A percentile compares a stretch with the other conserved stretches of the same genome.
phyloP scores from a whole-genome alignment of 2,888 invertebrate genomes.

The Saturnia japonica region DNA sequence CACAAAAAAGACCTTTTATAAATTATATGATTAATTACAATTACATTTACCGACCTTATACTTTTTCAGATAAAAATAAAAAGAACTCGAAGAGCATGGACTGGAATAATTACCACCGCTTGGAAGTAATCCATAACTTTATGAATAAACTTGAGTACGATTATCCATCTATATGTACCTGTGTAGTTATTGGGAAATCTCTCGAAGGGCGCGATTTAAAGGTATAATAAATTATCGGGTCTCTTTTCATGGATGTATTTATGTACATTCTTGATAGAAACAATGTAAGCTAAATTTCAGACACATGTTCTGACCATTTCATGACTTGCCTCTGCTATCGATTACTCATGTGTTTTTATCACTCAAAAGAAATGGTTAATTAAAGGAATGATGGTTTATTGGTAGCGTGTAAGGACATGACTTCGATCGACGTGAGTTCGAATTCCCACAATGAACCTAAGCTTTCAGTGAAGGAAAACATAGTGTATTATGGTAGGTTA shows the following conservation, averaged over 20 bases:
- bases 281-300: too few species aligned
- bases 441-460: too few species aligned
- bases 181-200: conserved; percentile 60
- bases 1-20: too few species aligned
- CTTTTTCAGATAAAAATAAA: not conserved
- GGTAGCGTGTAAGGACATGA: too few species aligned
- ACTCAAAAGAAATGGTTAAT: too few species aligned
- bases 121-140: conserved; percentile 60
- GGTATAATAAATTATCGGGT: conserved; percentile 35
- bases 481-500: too few species aligned
- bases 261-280: not conserved
- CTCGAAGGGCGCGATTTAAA: conserved; percentile 65
- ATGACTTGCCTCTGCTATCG: too few species aligned
- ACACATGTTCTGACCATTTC: too few species aligned
- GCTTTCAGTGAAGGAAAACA: too few species aligned
- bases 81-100: conserved; percentile 42
- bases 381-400: too few species aligned
- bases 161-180: conserved; percentile 67
- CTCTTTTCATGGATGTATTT: not conserved
- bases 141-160: conserved; percentile 59
- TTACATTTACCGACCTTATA: not conserved
- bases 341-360: too few species aligned
- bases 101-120: conserved; percentile 64
- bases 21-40: not conserved
- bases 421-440: too few species aligned